Evolutionary conservation across 2,113 vertebrate genomes (phyloP), one percentile per base, ranked within the genome.

Genomic region (Rostratula benghalensis): DNA sequence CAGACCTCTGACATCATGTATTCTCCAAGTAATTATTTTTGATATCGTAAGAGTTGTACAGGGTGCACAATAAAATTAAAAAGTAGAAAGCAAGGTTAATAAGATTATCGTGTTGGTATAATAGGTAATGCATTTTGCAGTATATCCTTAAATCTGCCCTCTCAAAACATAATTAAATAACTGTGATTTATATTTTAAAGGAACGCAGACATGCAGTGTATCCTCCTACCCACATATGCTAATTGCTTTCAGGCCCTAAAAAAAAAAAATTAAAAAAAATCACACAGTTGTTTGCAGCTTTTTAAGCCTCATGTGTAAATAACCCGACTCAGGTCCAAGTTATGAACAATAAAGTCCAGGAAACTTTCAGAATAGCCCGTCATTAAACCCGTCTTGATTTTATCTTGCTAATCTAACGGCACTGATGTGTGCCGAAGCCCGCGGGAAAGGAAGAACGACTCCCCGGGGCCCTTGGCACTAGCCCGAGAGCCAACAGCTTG

Each of bases 81-180:
- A 97, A 97, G 88, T 94, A 97, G 97, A 97, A 97, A 97, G 90
- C 95, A 97, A 97, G 93, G 93, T 97, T 97, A 97, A 96, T 95
- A 95, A 96, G 92, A 97, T 96, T 96, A 96, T 90, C 35, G 41
- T 86, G 75, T 88, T 94, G 95, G 83, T 90, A 94, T 96, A 96
- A 97, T 94, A 97, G 96, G 93, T 97, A 97, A 97, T 95, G 96
- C 92, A 82, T 96, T 97, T 96, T 97, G 91, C 95, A 96, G 95
- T 92, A 96, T 97, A 97, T 97, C 95, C 95, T 96, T 97, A 97
- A 93, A 97, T 97, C 95, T 97, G 94, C 95, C 96, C 95, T 97
- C 89, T 97, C 93, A 83, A 91, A 97, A 90, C 87, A 17, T 96
- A 97, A 97, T 97, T 97, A 97, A 97, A 96, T 95, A 94, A 97